These are phyloP conservation scores for Stichodactyla helianthus DNA, from an alignment of 64 coral and sea anemone species.

Conservation along the genomic window DNA sequence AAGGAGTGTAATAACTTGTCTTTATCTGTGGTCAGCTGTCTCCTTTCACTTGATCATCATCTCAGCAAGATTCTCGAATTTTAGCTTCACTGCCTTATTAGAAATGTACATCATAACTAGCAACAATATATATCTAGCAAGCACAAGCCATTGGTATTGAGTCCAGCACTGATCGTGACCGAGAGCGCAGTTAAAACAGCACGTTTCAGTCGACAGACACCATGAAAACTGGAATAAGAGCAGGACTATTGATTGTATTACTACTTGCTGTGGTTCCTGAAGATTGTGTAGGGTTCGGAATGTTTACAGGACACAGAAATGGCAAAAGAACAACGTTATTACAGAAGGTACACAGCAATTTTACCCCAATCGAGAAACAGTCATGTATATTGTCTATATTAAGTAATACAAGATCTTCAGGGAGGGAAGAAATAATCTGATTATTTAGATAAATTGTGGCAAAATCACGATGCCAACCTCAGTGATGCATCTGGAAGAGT, in stretches of 20 bases:
- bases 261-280: background rate
- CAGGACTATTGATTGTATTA: background rate
- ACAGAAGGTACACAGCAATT: background rate
- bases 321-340: background rate
- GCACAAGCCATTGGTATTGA: background rate
- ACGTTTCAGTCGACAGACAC: background rate
- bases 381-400: too few relatives aligned
- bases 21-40: background rate
- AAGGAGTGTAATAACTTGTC: constrained; percentile 1
- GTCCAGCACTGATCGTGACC: background rate
- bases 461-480: too few relatives aligned
- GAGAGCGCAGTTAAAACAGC: background rate
- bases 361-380: too few relatives aligned
- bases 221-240: background rate
- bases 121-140: background rate
- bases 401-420: too few relatives aligned
- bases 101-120: background rate
- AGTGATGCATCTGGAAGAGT: too few relatives aligned
- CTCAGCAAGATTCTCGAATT: background rate
- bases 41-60: background rate
- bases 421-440: too few relatives aligned
- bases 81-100: background rate
- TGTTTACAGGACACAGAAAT: constrained; percentile 14
- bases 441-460: too few relatives aligned
- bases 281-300: background rate